These are phyloP conservation scores for Hestina assimilis DNA, from an alignment of 1,140 invertebrate genomes.

Conservation along the genomic window DNA sequence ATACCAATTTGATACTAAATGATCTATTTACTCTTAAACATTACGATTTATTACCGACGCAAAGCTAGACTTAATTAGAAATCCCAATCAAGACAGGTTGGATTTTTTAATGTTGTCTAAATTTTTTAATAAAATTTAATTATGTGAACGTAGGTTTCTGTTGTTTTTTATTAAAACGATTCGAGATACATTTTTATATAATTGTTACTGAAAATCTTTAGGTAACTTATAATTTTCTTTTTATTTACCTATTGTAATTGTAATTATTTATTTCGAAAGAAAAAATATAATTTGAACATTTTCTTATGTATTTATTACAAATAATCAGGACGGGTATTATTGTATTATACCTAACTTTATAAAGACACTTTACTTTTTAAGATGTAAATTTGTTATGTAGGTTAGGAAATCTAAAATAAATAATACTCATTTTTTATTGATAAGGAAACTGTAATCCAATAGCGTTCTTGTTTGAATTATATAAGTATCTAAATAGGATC, in stretches of 20 bases:
- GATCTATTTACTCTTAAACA: too few relatives aligned
- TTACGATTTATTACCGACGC: too few relatives aligned
- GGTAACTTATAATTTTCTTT: too few relatives aligned
- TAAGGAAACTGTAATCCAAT: constrained; percentile 2
- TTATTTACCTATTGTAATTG: too few relatives aligned
- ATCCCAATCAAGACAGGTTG: too few relatives aligned
- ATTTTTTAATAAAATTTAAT: neutral
- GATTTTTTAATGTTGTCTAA: too few relatives aligned
- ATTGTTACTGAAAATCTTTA: too few relatives aligned
- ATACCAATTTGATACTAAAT: too few relatives aligned
- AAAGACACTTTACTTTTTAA: constrained; percentile 11
- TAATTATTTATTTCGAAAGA: neutral
- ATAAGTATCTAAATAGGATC: neutral
- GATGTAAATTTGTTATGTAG: constrained; percentile 67
- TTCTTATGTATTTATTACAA: neutral
- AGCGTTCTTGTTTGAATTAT: neutral
- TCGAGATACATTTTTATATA: too few relatives aligned
- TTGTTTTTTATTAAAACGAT: too few relatives aligned
- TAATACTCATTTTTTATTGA: constrained; percentile 18
- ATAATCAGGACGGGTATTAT: constrained; percentile 47
- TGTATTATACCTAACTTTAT: constrained; percentile 33
- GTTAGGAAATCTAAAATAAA: constrained; percentile 33
- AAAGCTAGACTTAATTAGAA: too few relatives aligned
- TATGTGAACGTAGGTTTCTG: too few relatives aligned
- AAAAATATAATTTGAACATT: neutral